Percentiles rank a stretch among this genome's conserved stretches.
These are phyloP conservation scores for Sprattus sprattus DNA, from an alignment of 2,113 vertebrate genomes.

Conservation along the genomic window DNA sequence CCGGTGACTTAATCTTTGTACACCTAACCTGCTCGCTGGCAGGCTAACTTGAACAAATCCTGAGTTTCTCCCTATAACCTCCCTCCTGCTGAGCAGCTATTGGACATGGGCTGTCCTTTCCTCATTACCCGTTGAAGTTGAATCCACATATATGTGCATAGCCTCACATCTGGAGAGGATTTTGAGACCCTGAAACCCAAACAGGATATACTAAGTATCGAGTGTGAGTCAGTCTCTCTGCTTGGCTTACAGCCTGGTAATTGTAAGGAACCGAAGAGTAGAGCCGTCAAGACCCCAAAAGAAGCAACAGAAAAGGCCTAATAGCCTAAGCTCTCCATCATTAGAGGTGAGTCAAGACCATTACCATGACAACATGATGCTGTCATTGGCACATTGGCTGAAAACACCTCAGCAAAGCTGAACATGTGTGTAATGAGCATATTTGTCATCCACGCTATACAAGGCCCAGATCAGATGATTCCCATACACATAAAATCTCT, in stretches of 20 bases:
- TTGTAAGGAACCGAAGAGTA: background rate
- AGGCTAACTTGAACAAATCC: no score
- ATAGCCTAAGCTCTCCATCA: background rate
- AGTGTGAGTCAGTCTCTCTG: background rate
- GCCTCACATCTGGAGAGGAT: no score
- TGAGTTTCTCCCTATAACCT: no score
- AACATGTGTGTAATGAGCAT: background rate
- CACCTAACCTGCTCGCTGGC: no score
- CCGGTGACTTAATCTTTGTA: no score
- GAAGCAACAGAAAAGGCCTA: background rate
- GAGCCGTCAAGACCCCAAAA: background rate
- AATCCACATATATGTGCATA: no score
- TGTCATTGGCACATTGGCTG: background rate
- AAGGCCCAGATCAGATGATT: background rate
- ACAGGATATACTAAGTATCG: no score
- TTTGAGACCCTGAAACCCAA: no score
- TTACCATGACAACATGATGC: background rate
- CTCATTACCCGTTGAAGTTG: no score
- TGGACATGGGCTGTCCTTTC: no score
- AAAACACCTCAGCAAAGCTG: background rate
- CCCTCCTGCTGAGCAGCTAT: no score
- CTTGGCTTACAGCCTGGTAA: background rate
- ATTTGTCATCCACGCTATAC: background rate
- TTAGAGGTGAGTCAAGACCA: background rate
- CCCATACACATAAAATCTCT: background rate